Base-by-base conservation (phyloP, 2,888 invertebrate species). In the Eulithis testata region DNA sequence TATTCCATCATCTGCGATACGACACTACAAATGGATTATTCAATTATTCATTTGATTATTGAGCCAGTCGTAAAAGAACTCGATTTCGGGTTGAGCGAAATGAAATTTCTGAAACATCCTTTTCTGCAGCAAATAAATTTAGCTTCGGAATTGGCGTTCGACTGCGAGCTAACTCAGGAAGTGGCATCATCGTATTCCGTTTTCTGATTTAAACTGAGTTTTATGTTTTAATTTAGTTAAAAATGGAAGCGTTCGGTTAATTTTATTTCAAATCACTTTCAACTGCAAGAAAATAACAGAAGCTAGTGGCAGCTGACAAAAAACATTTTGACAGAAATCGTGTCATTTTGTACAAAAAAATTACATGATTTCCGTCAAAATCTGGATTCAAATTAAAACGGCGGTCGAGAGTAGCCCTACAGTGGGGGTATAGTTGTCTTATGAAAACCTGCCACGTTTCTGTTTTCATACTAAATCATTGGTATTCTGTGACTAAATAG, bases 11-110 rank as follows among this genome's bases (percentile, higher is more conserved):
- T 12, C 52, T 53, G 14, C 40, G 40, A 14, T 40, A 11, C 27
- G 27, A 12, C 68, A 75, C 69, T 73, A 65, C 85, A 89, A 91
- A 85, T 87, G 80, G 87, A 90, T 90, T 89, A 89, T 88, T 90
- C 88, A 91, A 90, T 90, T 89, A 89, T 88, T 90, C 88, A 91
- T 89, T 89, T 86, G 87, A 89, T 90, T 91, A 90, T 87, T 76
- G 88, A 76, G 83, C 83, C 85, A 87, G 83, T 85, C 86, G 87
- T 84, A 83, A 83, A 87, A 82, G 80, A 90, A 91, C 88, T 89
- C 87, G 86, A 91, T 91, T 90, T 89, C 82, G 78, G 83, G 80
- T 86, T 83, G 81, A 71, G 74, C 80, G 78, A 84, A 90, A 91
- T 85, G 76, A 85, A 89, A 89, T 90, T 88, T 85, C 81, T 77